A percentile compares a stretch with the other conserved stretches of the same genome.
phyloP scores from a whole-genome alignment of 2,797 vertebrate species.

The Apogon talboti region DNA sequence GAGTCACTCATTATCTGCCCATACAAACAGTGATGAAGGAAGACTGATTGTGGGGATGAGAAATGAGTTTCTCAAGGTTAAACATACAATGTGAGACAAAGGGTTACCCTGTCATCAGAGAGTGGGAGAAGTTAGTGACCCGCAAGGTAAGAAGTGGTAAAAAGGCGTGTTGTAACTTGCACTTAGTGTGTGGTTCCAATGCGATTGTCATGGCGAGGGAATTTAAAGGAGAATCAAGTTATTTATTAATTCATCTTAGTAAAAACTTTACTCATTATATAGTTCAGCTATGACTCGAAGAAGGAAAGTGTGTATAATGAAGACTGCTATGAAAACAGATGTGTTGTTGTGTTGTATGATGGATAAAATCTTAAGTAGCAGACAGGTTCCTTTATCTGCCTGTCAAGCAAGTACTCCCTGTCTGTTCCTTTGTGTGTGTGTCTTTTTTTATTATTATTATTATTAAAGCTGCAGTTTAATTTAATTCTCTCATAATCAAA shows the following conservation, averaged over 20 bases:
- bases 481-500: not conserved
- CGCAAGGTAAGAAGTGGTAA: not conserved
- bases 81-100: slow-evolving; percentile 42
- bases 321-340: no score
- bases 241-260: not conserved
- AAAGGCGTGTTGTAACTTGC: not conserved
- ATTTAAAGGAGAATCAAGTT: not conserved
- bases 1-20: slow-evolving; percentile 64
- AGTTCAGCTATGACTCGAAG: no score
- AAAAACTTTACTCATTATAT: not conserved
- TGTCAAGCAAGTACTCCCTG: not conserved
- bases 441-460: not conserved
- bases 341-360: slow-evolving; percentile 3
- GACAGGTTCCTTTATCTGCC: not conserved
- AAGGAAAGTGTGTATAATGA: no score
- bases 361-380: not conserved
- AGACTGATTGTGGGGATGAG: slow-evolving; percentile 64
- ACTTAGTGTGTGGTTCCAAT: not conserved
- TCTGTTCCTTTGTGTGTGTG: not conserved
- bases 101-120: slow-evolving; percentile 31
- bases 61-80: slow-evolving; percentile 72
- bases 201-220: not conserved
- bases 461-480: not conserved
- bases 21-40: slow-evolving; percentile 55
- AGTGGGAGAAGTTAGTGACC: slow-evolving; percentile 20